phyloP scores from a whole-genome alignment of 2,113 vertebrate species.

The Hystrix brachyura region DNA sequence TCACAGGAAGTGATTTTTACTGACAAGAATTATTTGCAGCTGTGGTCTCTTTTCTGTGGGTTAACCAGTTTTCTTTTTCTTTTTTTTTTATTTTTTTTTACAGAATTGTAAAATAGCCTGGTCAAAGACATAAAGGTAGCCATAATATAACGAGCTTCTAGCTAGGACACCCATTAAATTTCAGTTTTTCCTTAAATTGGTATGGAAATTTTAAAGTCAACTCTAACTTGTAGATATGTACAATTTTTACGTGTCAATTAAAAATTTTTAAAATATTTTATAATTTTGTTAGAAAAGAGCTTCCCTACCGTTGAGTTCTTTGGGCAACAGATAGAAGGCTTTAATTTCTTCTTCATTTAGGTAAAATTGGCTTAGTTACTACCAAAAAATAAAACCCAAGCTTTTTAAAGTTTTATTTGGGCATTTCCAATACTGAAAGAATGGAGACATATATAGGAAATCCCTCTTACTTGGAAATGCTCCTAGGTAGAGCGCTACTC shows the following conservation, averaged over 20 bases:
- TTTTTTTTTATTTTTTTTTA: neutral
- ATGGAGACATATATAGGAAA: neutral
- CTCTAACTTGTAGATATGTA: neutral
- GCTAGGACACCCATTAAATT: neutral
- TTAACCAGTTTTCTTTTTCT: neutral
- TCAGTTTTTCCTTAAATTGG: conserved; percentile 8
- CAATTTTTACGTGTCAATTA: neutral
- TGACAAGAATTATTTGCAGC: neutral
- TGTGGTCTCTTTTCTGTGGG: neutral
- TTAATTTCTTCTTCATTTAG: conserved; percentile 13
- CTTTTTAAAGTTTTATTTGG: conserved; percentile 16
- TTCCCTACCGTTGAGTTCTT: neutral
- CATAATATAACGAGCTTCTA: neutral
- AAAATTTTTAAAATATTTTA: neutral
- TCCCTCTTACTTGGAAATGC: neutral
- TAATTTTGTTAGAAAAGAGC: neutral
- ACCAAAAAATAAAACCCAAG: neutral
- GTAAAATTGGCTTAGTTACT: conserved; percentile 27
- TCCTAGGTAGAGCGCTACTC: neutral
- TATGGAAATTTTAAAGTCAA: neutral
- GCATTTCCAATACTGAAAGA: neutral
- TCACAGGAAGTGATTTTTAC: neutral
- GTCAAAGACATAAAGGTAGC: neutral
- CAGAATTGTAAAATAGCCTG: neutral
- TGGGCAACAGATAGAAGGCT: neutral